These are phyloP conservation scores for Chionodraco myersi DNA, from an alignment of 2,113 vertebrate genomes.

Conservation along the genomic window DNA sequence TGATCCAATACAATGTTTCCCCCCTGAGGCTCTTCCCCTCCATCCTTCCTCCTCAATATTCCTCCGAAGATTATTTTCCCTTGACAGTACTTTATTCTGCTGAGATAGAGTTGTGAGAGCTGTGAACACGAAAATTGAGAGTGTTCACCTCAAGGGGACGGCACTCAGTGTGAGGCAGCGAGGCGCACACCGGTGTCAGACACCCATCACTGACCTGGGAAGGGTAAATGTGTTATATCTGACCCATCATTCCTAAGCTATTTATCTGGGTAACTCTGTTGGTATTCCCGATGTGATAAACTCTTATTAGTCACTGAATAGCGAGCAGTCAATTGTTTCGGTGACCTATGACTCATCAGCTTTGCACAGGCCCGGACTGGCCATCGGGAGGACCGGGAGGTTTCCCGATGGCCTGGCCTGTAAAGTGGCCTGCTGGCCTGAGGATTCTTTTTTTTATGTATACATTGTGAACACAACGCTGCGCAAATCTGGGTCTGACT, in stretches of 20 bases:
- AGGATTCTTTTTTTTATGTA: too few relatives aligned
- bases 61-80: slow-evolving; percentile 50
- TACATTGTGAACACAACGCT: too few relatives aligned
- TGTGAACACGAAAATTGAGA: slow-evolving; percentile 59
- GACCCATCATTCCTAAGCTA: neutral
- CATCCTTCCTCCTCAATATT: slow-evolving; percentile 16
- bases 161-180: slow-evolving; percentile 30
- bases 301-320: neutral
- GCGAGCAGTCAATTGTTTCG: neutral
- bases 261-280: neutral
- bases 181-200: slow-evolving; percentile 26
- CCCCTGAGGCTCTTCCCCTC: slow-evolving; percentile 18
- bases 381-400: too few relatives aligned
- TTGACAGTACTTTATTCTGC: slow-evolving; percentile 18
- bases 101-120: slow-evolving; percentile 32
- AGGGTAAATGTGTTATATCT: slow-evolving; percentile 21
- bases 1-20: slow-evolving; percentile 47
- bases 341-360: neutral
- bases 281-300: neutral
- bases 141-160: slow-evolving; percentile 55
- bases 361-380: neutral
- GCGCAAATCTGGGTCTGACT: too few relatives aligned
- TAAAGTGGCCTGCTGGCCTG: too few relatives aligned
- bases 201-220: slow-evolving; percentile 22
- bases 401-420: too few relatives aligned